Conservation (phyloP, 2,888 invertebrate genomes). For the Didymodactylos carnosus region DNA sequence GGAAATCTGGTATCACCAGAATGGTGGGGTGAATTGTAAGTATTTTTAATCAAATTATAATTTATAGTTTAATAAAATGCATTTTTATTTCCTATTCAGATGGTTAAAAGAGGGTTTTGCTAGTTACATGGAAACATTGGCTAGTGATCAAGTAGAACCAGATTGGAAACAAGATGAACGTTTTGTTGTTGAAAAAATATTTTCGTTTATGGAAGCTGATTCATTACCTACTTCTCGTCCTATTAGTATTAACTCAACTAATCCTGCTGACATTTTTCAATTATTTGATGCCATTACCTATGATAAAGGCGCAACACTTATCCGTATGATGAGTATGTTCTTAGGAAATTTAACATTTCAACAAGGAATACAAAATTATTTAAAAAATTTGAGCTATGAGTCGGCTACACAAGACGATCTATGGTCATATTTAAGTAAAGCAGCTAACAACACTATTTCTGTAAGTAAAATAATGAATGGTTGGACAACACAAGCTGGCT, state of each 20-base stretch:
- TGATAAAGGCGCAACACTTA: conserved; percentile 79
- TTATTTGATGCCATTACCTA: conserved; percentile 94
- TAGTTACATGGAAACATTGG: conserved; percentile 78
- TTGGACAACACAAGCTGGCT: conserved; percentile 12
- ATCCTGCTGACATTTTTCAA: conserved; percentile 83
- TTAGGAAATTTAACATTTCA: conserved; percentile 55
- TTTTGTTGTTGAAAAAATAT: not conserved
- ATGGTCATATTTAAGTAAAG: not conserved
- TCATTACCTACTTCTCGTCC: conserved; percentile 4
- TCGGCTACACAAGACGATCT: not conserved
- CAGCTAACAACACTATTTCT: not conserved
- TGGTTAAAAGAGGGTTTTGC: conserved; percentile 55
- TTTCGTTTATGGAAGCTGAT: conserved; percentile 4
- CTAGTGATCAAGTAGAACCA: conserved; percentile 45
- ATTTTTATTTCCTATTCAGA: no score
- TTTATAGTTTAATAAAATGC: no score
- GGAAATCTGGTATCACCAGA: conserved; percentile 14
- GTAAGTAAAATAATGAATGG: not conserved
- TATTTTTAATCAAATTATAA: not conserved
- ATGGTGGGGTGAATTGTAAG: conserved; percentile 14
- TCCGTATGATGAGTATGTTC: conserved; percentile 76
- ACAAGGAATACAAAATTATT: not conserved
- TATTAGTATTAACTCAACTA: conserved; percentile 1
- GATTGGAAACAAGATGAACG: not conserved
- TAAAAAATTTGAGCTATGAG: not conserved